Evolutionary conservation across 2,888 invertebrate genomes (phyloP).

Genomic region (Gastrophysa polygoni): DNA sequence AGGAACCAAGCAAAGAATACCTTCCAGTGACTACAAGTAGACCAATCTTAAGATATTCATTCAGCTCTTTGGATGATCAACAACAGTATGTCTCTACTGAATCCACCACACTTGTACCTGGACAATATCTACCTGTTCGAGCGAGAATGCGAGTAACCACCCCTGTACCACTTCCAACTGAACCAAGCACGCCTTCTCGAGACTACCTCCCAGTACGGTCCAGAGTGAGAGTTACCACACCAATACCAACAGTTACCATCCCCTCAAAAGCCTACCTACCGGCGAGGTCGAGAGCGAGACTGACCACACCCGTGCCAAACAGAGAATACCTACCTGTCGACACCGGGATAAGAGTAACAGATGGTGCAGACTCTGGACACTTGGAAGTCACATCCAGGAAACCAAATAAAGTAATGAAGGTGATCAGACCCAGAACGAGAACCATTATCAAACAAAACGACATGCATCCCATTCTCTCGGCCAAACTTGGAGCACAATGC

Average conservation of each 20-base stretch:
- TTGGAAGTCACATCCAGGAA: constrained; percentile 25
- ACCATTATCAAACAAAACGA: constrained; percentile 74
- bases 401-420: constrained; percentile 34
- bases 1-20: constrained; percentile 15
- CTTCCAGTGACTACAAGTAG: constrained; percentile 33
- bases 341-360: constrained; percentile 26
- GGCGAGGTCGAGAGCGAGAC: constrained; percentile 33
- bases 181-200: constrained; percentile 22
- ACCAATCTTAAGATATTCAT: constrained; percentile 43
- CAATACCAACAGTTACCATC: neutral
- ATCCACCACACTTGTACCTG: constrained; percentile 23
- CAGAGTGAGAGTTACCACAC: constrained; percentile 17
- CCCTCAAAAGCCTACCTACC: constrained; percentile 26
- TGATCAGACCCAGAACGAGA: constrained; percentile 58
- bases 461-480: constrained; percentile 71
- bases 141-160: constrained; percentile 20
- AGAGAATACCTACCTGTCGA: constrained; percentile 46
- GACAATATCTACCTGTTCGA: constrained; percentile 28
- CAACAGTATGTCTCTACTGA: constrained; percentile 32
- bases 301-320: constrained; percentile 35
- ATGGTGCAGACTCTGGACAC: constrained; percentile 17
- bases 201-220: constrained; percentile 26
- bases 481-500: constrained; percentile 76
- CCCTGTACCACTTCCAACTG: constrained; percentile 10
- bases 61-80: constrained; percentile 43